A percentile compares a stretch with the other conserved stretches of the same genome.
These are phyloP conservation scores for Oreotrochilus melanogaster DNA, from an alignment of 2,113 vertebrate species.

Conservation along the genomic window DNA sequence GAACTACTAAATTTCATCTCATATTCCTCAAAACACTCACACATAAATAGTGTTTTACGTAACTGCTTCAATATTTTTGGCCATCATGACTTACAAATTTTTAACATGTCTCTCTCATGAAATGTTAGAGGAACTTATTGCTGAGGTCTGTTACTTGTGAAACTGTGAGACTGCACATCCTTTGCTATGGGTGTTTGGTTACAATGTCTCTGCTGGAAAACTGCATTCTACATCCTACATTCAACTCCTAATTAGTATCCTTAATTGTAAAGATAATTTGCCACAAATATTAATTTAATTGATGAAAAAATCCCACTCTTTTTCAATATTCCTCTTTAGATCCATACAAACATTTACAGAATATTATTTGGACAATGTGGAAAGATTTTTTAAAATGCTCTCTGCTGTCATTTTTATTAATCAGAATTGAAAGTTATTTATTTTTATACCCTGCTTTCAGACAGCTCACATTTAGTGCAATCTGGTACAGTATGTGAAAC, in stretches of 20 bases:
- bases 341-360: background rate
- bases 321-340: background rate
- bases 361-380: background rate
- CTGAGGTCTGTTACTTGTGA: background rate
- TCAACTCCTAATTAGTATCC: background rate
- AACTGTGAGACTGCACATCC: background rate
- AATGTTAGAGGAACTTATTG: conserved; percentile 9
- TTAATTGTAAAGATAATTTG: conserved; percentile 1
- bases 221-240: background rate
- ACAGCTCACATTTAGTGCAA: conserved; percentile 28
- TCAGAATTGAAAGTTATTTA: conserved; percentile 28
- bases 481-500: conserved; percentile 33
- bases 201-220: background rate
- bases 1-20: background rate
- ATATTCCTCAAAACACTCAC: conserved; percentile 2
- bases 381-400: background rate
- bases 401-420: background rate
- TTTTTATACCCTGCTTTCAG: conserved; percentile 13
- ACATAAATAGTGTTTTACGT: conserved; percentile 11
- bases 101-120: background rate
- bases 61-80: background rate
- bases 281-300: background rate
- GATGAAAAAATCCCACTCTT: background rate
- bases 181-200: background rate
- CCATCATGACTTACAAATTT: conserved; percentile 5